Base-by-base conservation (phyloP, 2,888 invertebrate genomes). In the Acleris holmiana region DNA sequence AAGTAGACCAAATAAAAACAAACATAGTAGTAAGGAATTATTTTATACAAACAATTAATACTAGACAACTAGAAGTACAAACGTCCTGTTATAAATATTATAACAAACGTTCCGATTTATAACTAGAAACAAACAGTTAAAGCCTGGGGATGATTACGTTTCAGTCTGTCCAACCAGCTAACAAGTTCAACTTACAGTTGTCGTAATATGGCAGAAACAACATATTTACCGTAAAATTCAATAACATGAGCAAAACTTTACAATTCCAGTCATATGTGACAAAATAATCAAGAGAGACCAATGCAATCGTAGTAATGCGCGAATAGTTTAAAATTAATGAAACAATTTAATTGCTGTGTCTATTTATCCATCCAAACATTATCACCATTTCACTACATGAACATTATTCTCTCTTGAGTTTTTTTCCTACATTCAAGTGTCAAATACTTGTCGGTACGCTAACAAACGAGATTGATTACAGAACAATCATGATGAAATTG, bases 11-110 rank as follows among this genome's bases (percentile, higher is more conserved):
- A 58, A 53, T 35, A 44, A 55, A 61, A 58, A 54, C n/a, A 41
- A 18, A 40, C 35, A 35, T 13, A 13, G 13, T 35, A 13, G 35
- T 35, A 35, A 35, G 35, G 35, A 35, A 35, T 35, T 35, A 35
- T 35, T 53, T 62, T 62, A 69, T 70, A 71, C 64, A 71, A 71
- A 56, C 64, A 74, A 75, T 72, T 69, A 69, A 73, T 61, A 72
- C 69, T 68, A 67, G 63, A 67, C 70, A 44, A 67, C 67, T 69
- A 76, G 71, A 72, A 67, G 71, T 67, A 51, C 67, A 75, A 72
- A 70, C 69, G 61, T 69, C 76, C 77, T 86, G 86, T 84, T 84
- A 88, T 90, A 90, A 89, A 90, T 89, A 85, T 87, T 90, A 89
- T 86, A 88, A 86, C 89, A 89, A 85, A 79, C 66, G 72, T 70